Evolutionary conservation across 1,140 invertebrate species (phyloP).

Genomic region (Dufourea novaeangliae): DNA sequence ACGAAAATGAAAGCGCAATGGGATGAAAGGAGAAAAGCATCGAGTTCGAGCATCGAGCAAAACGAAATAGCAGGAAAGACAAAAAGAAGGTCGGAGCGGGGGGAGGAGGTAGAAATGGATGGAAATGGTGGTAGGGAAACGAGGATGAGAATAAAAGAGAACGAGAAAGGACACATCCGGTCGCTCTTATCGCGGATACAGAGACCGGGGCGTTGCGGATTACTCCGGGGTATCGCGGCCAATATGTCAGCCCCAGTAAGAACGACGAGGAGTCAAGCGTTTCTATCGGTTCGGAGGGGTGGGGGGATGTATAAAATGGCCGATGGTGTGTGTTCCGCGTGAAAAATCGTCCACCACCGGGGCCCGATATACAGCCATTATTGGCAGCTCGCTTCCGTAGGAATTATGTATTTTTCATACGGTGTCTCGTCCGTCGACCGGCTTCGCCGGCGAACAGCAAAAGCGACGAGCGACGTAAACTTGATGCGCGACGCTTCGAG

Average conservation of each 20-base stretch:
- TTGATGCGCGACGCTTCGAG: background rate
- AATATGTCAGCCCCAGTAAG: conserved; percentile 61
- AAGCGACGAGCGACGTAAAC: conserved; percentile 16
- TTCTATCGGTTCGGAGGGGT: conserved; percentile 64
- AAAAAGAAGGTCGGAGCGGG: too few relatives aligned
- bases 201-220: conserved; percentile 58
- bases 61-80: background rate
- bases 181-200: conserved; percentile 46
- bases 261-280: conserved; percentile 65
- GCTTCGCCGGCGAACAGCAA: background rate
- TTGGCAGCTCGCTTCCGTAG: conserved; percentile 50
- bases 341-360: conserved; percentile 49
- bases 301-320: conserved; percentile 67
- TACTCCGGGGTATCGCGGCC: conserved; percentile 65
- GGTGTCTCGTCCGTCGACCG: background rate
- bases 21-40: conserved; percentile 27
- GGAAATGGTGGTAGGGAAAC: conserved; percentile 12
- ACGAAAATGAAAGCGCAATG: background rate
- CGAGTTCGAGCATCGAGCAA: conserved; percentile 16
- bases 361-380: conserved; percentile 53
- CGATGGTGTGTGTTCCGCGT: conserved; percentile 7
- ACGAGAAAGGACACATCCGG: background rate
- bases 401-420: conserved; percentile 64
- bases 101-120: background rate
- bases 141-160: background rate